Evolutionary conservation across 2,888 invertebrate species (phyloP).

Genomic region (Drosophila prolongata): DNA sequence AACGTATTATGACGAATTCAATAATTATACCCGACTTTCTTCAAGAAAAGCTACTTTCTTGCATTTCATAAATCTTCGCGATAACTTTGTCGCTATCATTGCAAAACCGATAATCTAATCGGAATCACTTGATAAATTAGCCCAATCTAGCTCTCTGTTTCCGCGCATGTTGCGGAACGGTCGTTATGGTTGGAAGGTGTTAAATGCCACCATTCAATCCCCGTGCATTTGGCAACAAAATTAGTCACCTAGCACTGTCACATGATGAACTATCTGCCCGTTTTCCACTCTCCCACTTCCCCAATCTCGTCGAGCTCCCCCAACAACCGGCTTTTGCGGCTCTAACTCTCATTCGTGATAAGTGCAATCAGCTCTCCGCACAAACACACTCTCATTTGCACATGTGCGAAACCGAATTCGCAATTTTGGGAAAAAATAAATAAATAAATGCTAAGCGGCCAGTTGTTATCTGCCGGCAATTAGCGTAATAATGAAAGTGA

Average conservation of each 20-base stretch:
- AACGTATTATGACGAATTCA: too few species aligned
- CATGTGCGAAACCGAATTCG: conserved; percentile 12
- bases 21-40: neutral
- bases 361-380: conserved; percentile 25
- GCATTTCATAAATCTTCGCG: conserved; percentile 31
- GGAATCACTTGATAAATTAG: conserved; percentile 7
- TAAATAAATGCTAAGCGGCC: conserved; percentile 8
- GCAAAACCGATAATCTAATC: conserved; percentile 27
- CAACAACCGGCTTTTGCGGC: conserved; percentile 43
- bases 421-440: conserved; percentile 17
- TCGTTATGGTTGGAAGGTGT: conserved; percentile 17
- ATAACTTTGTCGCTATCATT: conserved; percentile 7
- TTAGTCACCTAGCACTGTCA: conserved; percentile 28
- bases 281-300: neutral
- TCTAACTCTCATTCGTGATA: conserved; percentile 47
- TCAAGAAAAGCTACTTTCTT: neutral
- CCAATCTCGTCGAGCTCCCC: neutral
- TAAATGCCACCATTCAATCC: conserved; percentile 22
- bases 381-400: conserved; percentile 2
- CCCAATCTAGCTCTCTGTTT: neutral
- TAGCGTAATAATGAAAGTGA: conserved; percentile 70
- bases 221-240: conserved; percentile 39
- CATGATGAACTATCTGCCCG: conserved; percentile 28
- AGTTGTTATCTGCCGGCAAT: conserved; percentile 54
- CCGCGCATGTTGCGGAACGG: conserved; percentile 13